These are phyloP conservation scores for Apis cerana DNA, from an alignment of 1,140 invertebrate genomes.

Conservation along the genomic window DNA sequence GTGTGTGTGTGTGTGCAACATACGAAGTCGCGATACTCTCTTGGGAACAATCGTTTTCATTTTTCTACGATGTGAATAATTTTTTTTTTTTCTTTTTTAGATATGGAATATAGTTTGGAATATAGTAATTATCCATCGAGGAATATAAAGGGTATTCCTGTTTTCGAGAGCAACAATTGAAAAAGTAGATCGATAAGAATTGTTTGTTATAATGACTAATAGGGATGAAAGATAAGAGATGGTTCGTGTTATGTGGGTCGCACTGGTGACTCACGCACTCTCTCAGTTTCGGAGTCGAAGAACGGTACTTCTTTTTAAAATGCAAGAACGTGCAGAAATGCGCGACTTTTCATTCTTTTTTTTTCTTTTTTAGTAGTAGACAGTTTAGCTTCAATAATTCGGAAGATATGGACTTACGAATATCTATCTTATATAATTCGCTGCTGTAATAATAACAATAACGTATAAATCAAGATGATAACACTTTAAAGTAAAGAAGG, in stretches of 20 bases:
- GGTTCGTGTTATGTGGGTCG: neutral
- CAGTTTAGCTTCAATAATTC: no score
- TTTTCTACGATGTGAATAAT: neutral
- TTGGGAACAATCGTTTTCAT: neutral
- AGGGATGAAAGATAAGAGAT: neutral
- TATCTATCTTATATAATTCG: no score
- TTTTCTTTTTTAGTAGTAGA: no score
- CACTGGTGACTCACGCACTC: neutral
- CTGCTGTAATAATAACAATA: no score
- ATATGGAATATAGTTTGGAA: neutral
- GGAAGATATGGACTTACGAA: no score
- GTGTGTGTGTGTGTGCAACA: neutral
- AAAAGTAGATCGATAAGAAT: neutral
- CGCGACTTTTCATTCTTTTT: no score
- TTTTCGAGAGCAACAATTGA: neutral
- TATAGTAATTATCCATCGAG: neutral
- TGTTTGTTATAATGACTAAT: neutral
- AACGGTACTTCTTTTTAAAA: no score
- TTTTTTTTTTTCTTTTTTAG: neutral
- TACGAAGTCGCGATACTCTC: neutral
- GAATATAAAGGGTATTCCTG: no score
- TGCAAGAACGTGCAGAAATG: no score
- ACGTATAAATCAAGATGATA: no score
- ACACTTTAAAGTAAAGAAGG: no score
- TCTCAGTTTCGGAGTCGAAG: no score